phyloP scores from a whole-genome alignment of 2,797 vertebrate genomes.

The Arrhamphus sclerolepis region DNA sequence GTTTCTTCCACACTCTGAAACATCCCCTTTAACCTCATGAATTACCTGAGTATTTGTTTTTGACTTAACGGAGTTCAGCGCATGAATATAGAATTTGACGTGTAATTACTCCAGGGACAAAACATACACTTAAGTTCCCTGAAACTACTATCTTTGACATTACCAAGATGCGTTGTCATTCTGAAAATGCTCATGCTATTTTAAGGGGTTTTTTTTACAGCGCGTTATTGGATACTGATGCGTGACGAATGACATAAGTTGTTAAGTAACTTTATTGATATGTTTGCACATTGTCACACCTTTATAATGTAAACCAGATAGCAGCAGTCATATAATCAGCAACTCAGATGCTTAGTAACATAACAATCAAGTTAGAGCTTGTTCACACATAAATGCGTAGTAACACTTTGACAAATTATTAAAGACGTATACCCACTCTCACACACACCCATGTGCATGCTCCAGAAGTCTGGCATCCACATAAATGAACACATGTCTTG shows the following conservation, averaged over 20 bases:
- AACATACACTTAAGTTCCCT: slow-evolving; percentile 63
- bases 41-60: slow-evolving; percentile 47
- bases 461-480: slow-evolving; percentile 56
- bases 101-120: slow-evolving; percentile 62
- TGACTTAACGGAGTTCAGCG: slow-evolving; percentile 24
- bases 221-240: slow-evolving; percentile 45
- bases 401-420: slow-evolving; percentile 42
- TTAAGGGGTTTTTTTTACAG: slow-evolving; percentile 47
- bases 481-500: slow-evolving; percentile 69
- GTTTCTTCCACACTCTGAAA: slow-evolving; percentile 57
- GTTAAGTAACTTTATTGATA: slow-evolving; percentile 64
- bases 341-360: slow-evolving; percentile 39
- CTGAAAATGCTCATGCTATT: slow-evolving; percentile 49
- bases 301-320: slow-evolving; percentile 24
- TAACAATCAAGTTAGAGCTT: slow-evolving; percentile 51
- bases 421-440: slow-evolving; percentile 15
- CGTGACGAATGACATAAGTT: slow-evolving; percentile 64
- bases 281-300: slow-evolving; percentile 60
- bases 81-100: slow-evolving; percentile 46
- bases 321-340: slow-evolving; percentile 26
- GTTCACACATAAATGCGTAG: slow-evolving; percentile 29
- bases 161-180: slow-evolving; percentile 45
- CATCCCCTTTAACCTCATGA: slow-evolving; percentile 32
- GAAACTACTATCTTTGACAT: slow-evolving; percentile 57
- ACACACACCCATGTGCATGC: slow-evolving; percentile 43